Percentiles rank a stretch among this genome's conserved stretches.
Conservation (phyloP, 2,113 vertebrate genomes). For the Formicarius rufipectus region DNA sequence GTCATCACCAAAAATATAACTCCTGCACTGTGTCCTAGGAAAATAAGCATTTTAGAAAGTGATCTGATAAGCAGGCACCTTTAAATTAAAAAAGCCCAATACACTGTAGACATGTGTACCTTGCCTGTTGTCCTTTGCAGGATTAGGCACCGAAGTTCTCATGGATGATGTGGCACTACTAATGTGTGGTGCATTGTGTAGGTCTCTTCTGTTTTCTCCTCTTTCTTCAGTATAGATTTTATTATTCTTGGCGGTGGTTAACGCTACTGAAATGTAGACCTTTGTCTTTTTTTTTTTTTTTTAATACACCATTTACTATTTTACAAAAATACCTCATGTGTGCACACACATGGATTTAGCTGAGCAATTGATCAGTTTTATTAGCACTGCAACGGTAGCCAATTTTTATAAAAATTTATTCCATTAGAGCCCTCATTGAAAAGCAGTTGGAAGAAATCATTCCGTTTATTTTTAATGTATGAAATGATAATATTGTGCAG, state of each 20-base stretch:
- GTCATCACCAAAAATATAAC: neutral
- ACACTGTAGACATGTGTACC: neutral
- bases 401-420: conserved; percentile 8
- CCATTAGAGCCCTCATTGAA: neutral
- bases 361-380: neutral
- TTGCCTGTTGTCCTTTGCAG: neutral
- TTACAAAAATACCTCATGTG: neutral
- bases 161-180: neutral
- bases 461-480: conserved; percentile 30
- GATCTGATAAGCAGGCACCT: neutral
- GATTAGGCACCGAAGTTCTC: neutral
- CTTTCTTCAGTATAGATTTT: neutral
- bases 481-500: conserved; percentile 1
- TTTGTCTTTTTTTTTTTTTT: neutral
- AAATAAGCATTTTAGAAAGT: neutral
- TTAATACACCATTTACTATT: neutral
- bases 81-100: neutral
- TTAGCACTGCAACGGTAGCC: neutral
- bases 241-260: neutral
- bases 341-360: neutral
- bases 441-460: conserved; percentile 15
- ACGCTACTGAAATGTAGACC: neutral
- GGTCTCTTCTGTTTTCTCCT: neutral
- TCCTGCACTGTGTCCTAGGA: neutral
- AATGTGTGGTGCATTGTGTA: neutral